These are phyloP conservation scores for Megastigmus dorsalis DNA, from an alignment of 2,888 invertebrate species.

Conservation along the genomic window DNA sequence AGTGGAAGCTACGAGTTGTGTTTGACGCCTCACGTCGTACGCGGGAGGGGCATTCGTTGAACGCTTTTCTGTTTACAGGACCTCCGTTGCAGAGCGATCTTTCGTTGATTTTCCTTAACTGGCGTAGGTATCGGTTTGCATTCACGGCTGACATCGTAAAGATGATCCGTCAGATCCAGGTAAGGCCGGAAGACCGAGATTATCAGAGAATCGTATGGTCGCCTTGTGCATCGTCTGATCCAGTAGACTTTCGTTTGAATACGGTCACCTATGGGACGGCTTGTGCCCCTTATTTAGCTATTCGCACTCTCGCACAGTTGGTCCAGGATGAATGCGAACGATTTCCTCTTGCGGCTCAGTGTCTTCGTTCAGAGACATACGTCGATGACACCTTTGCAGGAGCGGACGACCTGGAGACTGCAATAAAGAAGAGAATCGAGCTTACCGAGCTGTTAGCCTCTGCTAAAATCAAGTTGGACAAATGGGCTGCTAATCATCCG, in stretches of 20 bases:
- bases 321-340: conserved; percentile 9
- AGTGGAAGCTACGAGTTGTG: background rate
- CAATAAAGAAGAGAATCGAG: background rate
- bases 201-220: background rate
- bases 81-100: background rate
- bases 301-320: conserved; percentile 32
- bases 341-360: conserved; percentile 27
- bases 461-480: conserved; percentile 27
- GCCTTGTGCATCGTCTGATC: background rate
- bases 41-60: background rate
- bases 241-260: background rate
- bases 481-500: conserved; percentile 33
- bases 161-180: background rate
- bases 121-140: background rate
- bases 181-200: background rate
- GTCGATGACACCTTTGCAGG: conserved; percentile 48
- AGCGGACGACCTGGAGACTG: conserved; percentile 19
- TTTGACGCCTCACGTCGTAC: background rate
- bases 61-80: background rate
- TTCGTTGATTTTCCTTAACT: background rate
- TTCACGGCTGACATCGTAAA: background rate
- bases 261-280: conserved; percentile 42
- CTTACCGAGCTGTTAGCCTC: background rate
- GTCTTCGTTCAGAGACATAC: conserved; percentile 3
- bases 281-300: conserved; percentile 38